These are phyloP conservation scores for Camponotus floridanus DNA, from an alignment of 1,140 invertebrate genomes.

Conservation along the genomic window DNA sequence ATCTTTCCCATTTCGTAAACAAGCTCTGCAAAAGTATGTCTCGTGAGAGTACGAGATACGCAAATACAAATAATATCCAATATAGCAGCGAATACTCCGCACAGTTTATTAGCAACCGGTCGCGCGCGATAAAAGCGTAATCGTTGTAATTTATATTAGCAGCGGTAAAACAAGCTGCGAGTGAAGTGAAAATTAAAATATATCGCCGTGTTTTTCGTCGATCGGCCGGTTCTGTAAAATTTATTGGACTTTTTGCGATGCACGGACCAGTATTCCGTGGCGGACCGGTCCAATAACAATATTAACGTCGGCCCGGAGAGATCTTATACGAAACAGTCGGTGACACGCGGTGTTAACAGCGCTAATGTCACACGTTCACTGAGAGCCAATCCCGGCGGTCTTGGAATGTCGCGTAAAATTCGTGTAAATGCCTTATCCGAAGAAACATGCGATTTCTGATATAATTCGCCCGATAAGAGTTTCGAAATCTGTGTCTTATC, in stretches of 20 bases:
- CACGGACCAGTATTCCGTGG: not conserved
- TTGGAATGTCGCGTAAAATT: slow-evolving; percentile 46
- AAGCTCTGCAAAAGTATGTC: slow-evolving; percentile 5
- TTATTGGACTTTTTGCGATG: slow-evolving; percentile 21
- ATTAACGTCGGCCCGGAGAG: slow-evolving; percentile 40
- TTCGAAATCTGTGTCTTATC: no score
- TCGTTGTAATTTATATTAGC: slow-evolving; percentile 19
- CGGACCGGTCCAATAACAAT: slow-evolving; percentile 55
- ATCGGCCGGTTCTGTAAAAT: slow-evolving; percentile 61
- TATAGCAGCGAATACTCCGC: slow-evolving; percentile 2
- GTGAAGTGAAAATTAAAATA: slow-evolving; percentile 55
- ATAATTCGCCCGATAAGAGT: no score
- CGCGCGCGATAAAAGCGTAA: slow-evolving; percentile 41
- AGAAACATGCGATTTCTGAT: not conserved
- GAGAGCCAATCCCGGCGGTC: slow-evolving; percentile 5
- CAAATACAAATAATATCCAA: slow-evolving; percentile 8
- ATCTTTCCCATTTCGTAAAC: not conserved
- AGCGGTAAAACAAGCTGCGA: slow-evolving; percentile 13
- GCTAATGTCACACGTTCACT: slow-evolving; percentile 32
- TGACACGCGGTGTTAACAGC: slow-evolving; percentile 14
- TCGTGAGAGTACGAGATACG: not conserved
- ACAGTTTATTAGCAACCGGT: slow-evolving; percentile 58
- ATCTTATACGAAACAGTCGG: slow-evolving; percentile 28
- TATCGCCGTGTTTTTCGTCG: slow-evolving; percentile 56
- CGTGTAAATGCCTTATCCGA: not conserved